Evolutionary conservation across 2,113 vertebrate genomes (phyloP).

Genomic region (Lepisosteus osseus): DNA sequence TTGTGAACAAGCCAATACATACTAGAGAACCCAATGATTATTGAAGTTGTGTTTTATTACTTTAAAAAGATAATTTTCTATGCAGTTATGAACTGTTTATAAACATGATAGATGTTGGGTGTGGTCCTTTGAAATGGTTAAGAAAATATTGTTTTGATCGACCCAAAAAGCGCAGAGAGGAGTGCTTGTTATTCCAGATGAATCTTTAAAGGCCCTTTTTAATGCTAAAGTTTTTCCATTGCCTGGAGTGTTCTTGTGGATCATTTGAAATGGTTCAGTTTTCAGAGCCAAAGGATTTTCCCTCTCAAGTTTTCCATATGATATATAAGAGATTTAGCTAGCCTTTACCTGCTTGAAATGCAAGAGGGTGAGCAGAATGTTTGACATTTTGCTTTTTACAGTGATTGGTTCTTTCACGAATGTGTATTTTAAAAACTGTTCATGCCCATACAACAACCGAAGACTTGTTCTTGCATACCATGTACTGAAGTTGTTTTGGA

Average conservation of each 20-base stretch:
- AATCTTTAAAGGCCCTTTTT: conserved; percentile 28
- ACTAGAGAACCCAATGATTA: no score
- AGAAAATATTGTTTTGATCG: no score
- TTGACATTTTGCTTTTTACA: conserved; percentile 9
- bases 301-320: conserved; percentile 15
- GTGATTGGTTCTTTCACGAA: conserved; percentile 5
- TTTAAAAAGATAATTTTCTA: no score
- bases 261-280: conserved; percentile 33
- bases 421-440: neutral
- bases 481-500: neutral
- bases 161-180: neutral
- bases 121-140: no score
- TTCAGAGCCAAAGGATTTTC: conserved; percentile 20
- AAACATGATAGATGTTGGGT: no score
- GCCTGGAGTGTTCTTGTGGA: conserved; percentile 17
- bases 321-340: neutral
- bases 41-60: no score
- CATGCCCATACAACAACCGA: neutral
- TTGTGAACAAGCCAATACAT: no score
- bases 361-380: neutral
- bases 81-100: no score
- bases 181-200: conserved; percentile 8
- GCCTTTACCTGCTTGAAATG: conserved; percentile 7
- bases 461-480: neutral
- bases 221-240: conserved; percentile 15